Evolutionary conservation across 2,888 invertebrate genomes (phyloP).

Genomic region (Thera obeliscata): DNA sequence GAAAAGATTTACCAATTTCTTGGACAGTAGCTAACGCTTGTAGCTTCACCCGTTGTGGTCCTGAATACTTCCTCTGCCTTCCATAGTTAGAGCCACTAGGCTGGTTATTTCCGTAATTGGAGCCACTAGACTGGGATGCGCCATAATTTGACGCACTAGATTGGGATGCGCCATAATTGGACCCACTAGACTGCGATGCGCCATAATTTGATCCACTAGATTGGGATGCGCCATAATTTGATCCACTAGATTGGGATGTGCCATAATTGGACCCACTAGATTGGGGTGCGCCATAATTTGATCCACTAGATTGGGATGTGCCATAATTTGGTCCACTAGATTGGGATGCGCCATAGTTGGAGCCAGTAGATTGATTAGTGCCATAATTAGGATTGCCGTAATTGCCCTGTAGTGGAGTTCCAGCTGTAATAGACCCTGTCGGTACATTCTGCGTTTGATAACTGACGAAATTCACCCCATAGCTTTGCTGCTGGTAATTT

Average conservation of each 20-base stretch:
- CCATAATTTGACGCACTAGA: constrained; percentile 3
- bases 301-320: constrained; percentile 4
- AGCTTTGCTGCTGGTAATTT: constrained; percentile 12
- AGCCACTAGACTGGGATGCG: constrained; percentile 5
- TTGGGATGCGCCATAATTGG: constrained; percentile 9
- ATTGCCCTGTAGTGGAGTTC: constrained; percentile 51
- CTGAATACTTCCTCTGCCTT: constrained; percentile 84
- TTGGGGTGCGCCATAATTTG: constrained; percentile 2
- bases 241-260: neutral
- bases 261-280: constrained; percentile 7
- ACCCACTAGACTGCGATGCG: neutral
- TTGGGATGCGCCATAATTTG: constrained; percentile 9
- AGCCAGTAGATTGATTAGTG: neutral
- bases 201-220: constrained; percentile 9
- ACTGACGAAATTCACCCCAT: constrained; percentile 37
- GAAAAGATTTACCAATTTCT: constrained; percentile 87
- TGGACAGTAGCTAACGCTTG: constrained; percentile 88
- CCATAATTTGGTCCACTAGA: constrained; percentile 5
- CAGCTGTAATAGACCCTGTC: constrained; percentile 58
- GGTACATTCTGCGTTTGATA: constrained; percentile 35
- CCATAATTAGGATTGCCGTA: constrained; percentile 6
- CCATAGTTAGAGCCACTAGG: constrained; percentile 17
- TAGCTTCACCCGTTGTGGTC: constrained; percentile 77
- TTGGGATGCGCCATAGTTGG: constrained; percentile 9
- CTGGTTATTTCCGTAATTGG: constrained; percentile 1